Evolutionary conservation across 2,797 vertebrate genomes (phyloP).

Genomic region (Spheniscus humboldti): DNA sequence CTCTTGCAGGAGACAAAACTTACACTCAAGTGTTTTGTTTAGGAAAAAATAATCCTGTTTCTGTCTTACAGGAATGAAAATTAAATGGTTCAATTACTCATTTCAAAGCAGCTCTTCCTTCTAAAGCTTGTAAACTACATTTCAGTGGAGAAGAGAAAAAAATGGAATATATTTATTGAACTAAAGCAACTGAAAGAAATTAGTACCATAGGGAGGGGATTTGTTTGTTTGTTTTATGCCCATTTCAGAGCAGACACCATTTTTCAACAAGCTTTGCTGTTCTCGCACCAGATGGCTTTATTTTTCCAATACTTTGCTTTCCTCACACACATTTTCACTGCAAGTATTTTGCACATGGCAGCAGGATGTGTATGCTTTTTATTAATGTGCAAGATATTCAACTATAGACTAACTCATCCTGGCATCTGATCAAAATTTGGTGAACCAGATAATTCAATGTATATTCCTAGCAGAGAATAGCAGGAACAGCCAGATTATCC

Average conservation of each 20-base stretch:
- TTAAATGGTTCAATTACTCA: background rate
- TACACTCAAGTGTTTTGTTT: background rate
- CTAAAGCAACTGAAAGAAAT: background rate
- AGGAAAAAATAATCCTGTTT: background rate
- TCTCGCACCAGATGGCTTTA: slow-evolving; percentile 31
- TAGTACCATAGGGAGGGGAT: background rate
- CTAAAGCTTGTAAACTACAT: background rate
- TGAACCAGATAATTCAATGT: background rate
- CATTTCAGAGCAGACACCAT: background rate
- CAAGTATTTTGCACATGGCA: background rate
- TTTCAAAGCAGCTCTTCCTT: background rate
- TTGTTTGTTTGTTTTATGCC: slow-evolving; percentile 40
- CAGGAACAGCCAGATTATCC: background rate
- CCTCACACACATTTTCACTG: background rate
- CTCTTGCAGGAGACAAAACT: background rate
- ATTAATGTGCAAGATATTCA: slow-evolving; percentile 8
- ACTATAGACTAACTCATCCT: background rate
- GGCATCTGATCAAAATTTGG: background rate
- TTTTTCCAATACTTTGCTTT: slow-evolving; percentile 18
- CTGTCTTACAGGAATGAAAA: background rate
- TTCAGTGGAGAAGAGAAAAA: background rate
- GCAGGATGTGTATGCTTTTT: background rate
- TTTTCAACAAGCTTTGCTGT: slow-evolving; percentile 30
- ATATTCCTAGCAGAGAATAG: background rate
- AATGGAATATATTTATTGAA: background rate